A percentile compares a stretch with the other conserved stretches of the same genome.
phyloP scores from a whole-genome alignment of 53 echinoderm and acorn worm genomes.

The Henricia sp. region DNA sequence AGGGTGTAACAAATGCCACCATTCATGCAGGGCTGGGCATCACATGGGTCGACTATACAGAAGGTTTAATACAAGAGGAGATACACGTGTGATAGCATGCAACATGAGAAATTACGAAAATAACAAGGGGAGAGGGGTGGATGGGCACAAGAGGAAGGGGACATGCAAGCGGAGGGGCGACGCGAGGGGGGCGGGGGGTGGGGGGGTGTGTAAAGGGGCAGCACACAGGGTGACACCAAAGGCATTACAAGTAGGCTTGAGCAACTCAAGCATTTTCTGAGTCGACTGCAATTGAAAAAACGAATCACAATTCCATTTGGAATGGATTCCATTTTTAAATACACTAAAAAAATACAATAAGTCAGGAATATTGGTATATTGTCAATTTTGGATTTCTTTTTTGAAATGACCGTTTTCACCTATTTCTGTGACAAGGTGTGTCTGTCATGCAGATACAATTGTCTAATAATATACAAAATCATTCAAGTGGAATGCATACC shows the following conservation, averaged over 20 bases:
- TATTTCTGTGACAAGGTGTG: too few species aligned
- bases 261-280: not conserved
- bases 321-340: not conserved
- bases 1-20: conserved; percentile 62
- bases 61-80: not conserved
- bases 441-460: too few species aligned
- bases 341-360: too few species aligned
- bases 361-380: too few species aligned
- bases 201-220: not conserved
- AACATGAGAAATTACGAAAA: too few species aligned
- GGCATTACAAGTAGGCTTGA: conserved; percentile 6
- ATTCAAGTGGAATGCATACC: too few species aligned
- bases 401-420: too few species aligned
- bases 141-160: not conserved
- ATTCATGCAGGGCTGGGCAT: conserved; percentile 66
- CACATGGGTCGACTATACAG: conserved; percentile 62
- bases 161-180: not conserved
- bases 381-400: too few species aligned
- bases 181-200: not conserved
- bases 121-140: not conserved
- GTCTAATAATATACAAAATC: too few species aligned
- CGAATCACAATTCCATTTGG: not conserved
- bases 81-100: not conserved
- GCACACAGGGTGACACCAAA: conserved; percentile 3
- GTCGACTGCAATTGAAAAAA: not conserved